Evolutionary conservation across 35 echinoderm and acorn worm species (phyloP), one percentile per base, ranked within the genome.

Genomic region (Diadema setosum): DNA sequence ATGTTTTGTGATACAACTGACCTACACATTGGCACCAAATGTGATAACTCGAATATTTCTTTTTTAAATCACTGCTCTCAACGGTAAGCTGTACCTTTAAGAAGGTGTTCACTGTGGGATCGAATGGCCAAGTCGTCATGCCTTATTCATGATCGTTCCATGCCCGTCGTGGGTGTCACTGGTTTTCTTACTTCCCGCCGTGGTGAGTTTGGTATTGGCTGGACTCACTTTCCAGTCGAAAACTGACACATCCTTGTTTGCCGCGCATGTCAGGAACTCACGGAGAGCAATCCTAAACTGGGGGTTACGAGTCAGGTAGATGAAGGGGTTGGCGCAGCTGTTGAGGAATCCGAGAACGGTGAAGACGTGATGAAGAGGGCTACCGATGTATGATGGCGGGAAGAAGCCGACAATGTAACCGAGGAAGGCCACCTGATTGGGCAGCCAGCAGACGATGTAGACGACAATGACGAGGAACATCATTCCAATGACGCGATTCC

Each of bases 381-480:
- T 80, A 3, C 24, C 86, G 25, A 80, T 73, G 26, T 78, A 88
- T n/a, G 26, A 11, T 17, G 8, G 27, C 18, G 39, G 17, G n/a
- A 88, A 49, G 48, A 78, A 52, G 5, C 70, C 70, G 55, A 75
- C 43, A 34, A 63, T 88, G 35, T 55, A 40, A 15, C 67, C 67
- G 14, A 88, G 55, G 70, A 80, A 88, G 46, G 70, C 86, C 20
- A 88, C 44, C 70, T 88, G 86, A 23, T 88, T 75, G 9, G 86
- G 65, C 39, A 35, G 30, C 86, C 86, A 88, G 18, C 86, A 78
- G 5, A 88, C 70, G 25, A 88, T 78, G 70, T 76, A 88, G 14
- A 73, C 81, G 49, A 80, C 24, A 16, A 88, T 80, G 17, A 88
- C 69, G 42, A 82, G 36, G 8, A 88, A 56, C 34, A 88, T 52